A percentile compares a stretch with the other conserved stretches of the same genome.
Conservation (phyloP, 1,140 invertebrate species). For the Heliconius congener region DNA sequence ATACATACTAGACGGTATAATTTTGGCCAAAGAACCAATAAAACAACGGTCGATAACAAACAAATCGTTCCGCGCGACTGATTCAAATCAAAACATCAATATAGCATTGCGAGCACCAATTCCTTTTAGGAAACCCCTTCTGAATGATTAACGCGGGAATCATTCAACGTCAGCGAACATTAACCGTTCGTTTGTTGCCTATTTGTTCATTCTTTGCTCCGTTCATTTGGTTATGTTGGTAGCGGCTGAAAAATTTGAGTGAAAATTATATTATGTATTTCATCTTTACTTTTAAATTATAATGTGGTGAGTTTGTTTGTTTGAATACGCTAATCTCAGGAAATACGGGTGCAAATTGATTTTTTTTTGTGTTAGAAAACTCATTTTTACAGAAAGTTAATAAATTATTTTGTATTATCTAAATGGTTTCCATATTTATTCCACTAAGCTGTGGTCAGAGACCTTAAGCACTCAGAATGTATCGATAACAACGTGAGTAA, state of each 20-base stretch:
- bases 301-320: too few relatives aligned
- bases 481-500: too few relatives aligned
- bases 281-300: neutral
- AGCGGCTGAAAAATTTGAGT: conserved; percentile 46
- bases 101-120: conserved; percentile 46
- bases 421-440: too few relatives aligned
- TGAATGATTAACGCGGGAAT: conserved; percentile 60
- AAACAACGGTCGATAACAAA: conserved; percentile 38
- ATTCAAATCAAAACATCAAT: conserved; percentile 50
- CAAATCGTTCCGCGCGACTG: conserved; percentile 42
- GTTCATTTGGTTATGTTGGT: conserved; percentile 62
- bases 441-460: too few relatives aligned
- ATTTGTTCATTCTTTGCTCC: conserved; percentile 57
- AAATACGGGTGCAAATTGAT: too few relatives aligned
- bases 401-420: too few relatives aligned
- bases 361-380: too few relatives aligned
- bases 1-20: neutral
- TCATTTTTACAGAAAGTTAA: too few relatives aligned
- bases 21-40: conserved; percentile 12
- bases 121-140: conserved; percentile 46
- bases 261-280: neutral
- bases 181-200: conserved; percentile 61
- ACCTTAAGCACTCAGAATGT: too few relatives aligned
- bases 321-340: too few relatives aligned
- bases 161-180: conserved; percentile 66